Percentiles rank a stretch among this genome's conserved stretches.
phyloP scores from a whole-genome alignment of 1,140 invertebrate species.

The Drosophila nikananu region DNA sequence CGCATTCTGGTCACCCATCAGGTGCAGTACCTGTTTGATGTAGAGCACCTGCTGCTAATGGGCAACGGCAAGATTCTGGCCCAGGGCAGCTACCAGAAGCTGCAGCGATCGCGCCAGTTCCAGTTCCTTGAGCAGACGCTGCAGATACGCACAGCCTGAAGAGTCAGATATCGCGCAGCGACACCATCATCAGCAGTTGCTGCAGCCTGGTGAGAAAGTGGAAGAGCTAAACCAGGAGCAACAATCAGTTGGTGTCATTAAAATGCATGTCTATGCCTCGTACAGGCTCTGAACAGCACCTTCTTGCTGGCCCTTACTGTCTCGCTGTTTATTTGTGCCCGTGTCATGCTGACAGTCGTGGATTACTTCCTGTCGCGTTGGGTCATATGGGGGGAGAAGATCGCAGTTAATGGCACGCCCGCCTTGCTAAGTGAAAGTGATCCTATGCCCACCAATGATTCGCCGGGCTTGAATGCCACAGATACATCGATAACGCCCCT shows the following conservation, averaged over 20 bases:
- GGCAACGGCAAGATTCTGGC: conserved; percentile 86
- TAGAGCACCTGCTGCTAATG: conserved; percentile 89
- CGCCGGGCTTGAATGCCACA: conserved; percentile 20
- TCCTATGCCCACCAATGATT: conserved; percentile 29
- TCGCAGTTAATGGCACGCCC: conserved; percentile 48
- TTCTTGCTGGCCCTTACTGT: conserved; percentile 87
- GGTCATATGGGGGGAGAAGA: conserved; percentile 84
- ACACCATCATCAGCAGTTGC: conserved; percentile 76
- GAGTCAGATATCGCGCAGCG: conserved; percentile 85
- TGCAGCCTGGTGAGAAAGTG: conserved; percentile 67
- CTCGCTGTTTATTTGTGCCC: conserved; percentile 88
- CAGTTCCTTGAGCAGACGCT: conserved; percentile 85
- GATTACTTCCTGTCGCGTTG: conserved; percentile 93
- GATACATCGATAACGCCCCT: not conserved
- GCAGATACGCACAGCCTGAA: conserved; percentile 74
- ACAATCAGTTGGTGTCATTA: conserved; percentile 85
- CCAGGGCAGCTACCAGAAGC: conserved; percentile 84
- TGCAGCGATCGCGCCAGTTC: conserved; percentile 86
- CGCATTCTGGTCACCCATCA: conserved; percentile 95
- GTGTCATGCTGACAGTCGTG: conserved; percentile 89
- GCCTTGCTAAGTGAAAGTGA: conserved; percentile 30
- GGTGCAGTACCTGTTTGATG: conserved; percentile 93
- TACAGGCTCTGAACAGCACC: conserved; percentile 90
- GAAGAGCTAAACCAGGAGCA: conserved; percentile 85
- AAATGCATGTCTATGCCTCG: conserved; percentile 87